Conservation (phyloP, 2,888 invertebrate species). For the Gnatocerus cornutus region DNA sequence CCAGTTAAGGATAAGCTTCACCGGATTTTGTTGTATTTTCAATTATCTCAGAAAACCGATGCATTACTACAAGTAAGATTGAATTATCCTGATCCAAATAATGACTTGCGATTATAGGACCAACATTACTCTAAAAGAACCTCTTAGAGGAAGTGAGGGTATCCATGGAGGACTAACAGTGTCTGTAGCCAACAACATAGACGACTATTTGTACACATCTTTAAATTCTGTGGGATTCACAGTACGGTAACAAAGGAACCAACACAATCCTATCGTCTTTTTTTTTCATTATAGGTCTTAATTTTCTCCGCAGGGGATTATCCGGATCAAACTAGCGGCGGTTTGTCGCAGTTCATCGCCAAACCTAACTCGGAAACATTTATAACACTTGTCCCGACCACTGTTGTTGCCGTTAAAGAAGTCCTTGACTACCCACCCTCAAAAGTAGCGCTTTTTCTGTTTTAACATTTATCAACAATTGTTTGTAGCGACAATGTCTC, state of each 20-base stretch:
- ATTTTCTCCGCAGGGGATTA: slow-evolving; percentile 15
- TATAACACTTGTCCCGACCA: slow-evolving; percentile 13
- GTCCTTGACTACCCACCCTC: neutral
- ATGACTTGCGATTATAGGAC: neutral
- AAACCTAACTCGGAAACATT: slow-evolving; percentile 12
- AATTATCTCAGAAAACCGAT: slow-evolving; percentile 15
- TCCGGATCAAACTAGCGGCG: slow-evolving; percentile 25
- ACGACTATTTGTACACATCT: slow-evolving; percentile 1
- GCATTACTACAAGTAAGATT: slow-evolving; percentile 1
- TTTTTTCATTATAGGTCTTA: neutral
- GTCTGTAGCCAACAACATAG: neutral
- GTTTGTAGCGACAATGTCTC: slow-evolving; percentile 22
- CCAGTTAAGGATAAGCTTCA: slow-evolving; percentile 4
- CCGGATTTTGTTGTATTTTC: slow-evolving; percentile 33
- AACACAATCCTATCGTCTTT: neutral
- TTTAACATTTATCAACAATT: too few species aligned
- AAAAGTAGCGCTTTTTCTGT: neutral
- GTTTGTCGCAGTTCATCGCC: slow-evolving; percentile 9
- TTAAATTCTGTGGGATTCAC: slow-evolving; percentile 4
- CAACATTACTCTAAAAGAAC: neutral
- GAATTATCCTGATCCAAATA: neutral
- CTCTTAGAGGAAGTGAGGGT: neutral
- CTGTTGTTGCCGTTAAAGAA: slow-evolving; percentile 1
- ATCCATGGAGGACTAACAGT: slow-evolving; percentile 2
- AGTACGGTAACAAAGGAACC: neutral